Percentiles rank a stretch among this genome's conserved stretches.
Conservation (phyloP, 2,888 invertebrate genomes). For the Oxyteleia sp. region DNA sequence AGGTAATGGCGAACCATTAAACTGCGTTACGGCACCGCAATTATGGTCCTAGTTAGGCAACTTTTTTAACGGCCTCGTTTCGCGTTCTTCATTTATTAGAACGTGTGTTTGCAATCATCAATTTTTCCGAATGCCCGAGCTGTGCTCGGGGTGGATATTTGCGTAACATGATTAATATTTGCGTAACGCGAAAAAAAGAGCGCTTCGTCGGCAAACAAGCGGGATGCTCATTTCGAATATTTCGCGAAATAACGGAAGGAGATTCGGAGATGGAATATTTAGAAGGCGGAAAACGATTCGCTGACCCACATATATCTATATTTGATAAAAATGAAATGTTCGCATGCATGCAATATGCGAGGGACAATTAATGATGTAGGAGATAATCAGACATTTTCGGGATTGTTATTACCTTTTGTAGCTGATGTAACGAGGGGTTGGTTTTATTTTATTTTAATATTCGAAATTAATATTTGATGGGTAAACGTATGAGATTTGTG, state of each 20-base stretch:
- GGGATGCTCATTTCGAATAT: slow-evolving; percentile 9
- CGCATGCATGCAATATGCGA: too few species aligned
- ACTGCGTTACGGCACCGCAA: slow-evolving; percentile 21
- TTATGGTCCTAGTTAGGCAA: slow-evolving; percentile 36
- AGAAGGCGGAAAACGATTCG: too few species aligned
- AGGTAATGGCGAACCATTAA: slow-evolving; percentile 10
- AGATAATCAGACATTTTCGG: too few species aligned
- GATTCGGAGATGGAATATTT: slow-evolving; percentile 2
- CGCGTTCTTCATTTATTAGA: slow-evolving; percentile 17
- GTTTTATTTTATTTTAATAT: too few species aligned
- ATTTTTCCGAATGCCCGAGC: background rate
- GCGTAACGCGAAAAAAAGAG: slow-evolving; percentile 2
- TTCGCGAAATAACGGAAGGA: background rate
- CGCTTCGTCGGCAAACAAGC: background rate
- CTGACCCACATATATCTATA: too few species aligned
- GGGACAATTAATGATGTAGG: too few species aligned
- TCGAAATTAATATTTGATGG: too few species aligned
- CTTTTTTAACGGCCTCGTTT: slow-evolving; percentile 3
- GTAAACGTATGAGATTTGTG: too few species aligned
- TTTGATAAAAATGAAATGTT: too few species aligned
- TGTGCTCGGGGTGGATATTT: slow-evolving; percentile 17
- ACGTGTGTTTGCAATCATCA: slow-evolving; percentile 7
- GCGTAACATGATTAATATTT: slow-evolving; percentile 20
- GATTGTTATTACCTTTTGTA: too few species aligned
- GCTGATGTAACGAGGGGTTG: too few species aligned